These are phyloP conservation scores for Panthera leo DNA, from an alignment of 2,113 vertebrate species.

Conservation along the genomic window DNA sequence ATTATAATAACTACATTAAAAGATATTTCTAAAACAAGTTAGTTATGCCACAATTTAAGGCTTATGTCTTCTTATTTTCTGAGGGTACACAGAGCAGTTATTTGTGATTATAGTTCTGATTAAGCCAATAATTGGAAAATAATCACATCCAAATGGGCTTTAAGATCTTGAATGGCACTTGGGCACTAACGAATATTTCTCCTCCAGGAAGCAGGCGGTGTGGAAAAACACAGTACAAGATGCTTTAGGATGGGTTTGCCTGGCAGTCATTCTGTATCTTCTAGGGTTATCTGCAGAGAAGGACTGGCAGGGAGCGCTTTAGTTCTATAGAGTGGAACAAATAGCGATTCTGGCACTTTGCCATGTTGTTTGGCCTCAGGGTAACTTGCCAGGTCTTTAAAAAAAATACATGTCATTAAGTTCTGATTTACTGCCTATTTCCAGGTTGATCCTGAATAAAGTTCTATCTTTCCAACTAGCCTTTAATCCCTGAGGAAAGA, in stretches of 20 bases:
- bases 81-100: conserved; percentile 20
- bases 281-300: neutral
- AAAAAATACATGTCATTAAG: neutral
- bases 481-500: neutral
- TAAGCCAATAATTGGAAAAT: conserved; percentile 71
- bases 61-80: conserved; percentile 51
- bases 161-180: conserved; percentile 45
- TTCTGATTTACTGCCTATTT: neutral
- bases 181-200: conserved; percentile 39
- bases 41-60: conserved; percentile 58
- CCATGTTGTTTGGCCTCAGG: neutral
- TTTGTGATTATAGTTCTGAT: conserved; percentile 58
- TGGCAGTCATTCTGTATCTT: neutral
- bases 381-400: neutral
- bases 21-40: conserved; percentile 52
- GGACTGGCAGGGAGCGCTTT: no score
- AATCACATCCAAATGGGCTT: conserved; percentile 57
- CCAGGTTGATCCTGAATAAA: neutral
- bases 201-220: neutral
- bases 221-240: conserved; percentile 10
- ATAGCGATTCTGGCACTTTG: neutral
- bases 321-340: neutral
- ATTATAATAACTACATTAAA: conserved; percentile 16
- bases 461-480: neutral
- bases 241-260: neutral